Evolutionary conservation across 2,888 invertebrate species (phyloP).

Genomic region (Dryadula phaetusa): DNA sequence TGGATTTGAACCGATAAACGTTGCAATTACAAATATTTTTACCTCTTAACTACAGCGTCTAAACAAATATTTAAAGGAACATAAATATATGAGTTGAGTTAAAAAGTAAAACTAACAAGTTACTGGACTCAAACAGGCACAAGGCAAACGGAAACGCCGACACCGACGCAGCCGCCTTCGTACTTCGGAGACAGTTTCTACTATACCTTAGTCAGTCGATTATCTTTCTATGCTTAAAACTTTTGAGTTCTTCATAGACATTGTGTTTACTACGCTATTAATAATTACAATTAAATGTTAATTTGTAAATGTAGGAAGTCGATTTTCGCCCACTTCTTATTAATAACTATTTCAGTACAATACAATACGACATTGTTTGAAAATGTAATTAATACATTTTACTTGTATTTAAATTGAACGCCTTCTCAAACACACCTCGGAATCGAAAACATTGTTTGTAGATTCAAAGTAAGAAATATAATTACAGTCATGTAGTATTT

Average conservation of each 20-base stretch:
- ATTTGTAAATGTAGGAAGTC: conserved; percentile 13
- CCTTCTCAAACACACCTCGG: background rate
- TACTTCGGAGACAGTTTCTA: conserved; percentile 29
- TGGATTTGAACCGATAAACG: background rate
- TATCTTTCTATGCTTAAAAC: background rate
- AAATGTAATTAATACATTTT: background rate
- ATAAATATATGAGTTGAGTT: conserved; percentile 1
- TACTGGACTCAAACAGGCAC: conserved; percentile 44
- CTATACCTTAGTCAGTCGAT: conserved; percentile 3
- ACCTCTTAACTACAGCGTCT: background rate
- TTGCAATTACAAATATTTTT: background rate
- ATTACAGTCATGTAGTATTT: too few relatives aligned
- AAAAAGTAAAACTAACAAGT: conserved; percentile 36
- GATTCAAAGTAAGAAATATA: background rate
- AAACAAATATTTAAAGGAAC: background rate
- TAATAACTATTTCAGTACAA: too few relatives aligned
- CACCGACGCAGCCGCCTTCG: conserved; percentile 54
- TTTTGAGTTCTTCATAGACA: background rate
- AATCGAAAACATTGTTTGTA: background rate
- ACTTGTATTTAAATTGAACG: background rate
- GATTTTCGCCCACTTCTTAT: conserved; percentile 13
- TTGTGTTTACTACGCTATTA: background rate
- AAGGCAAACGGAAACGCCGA: conserved; percentile 51
- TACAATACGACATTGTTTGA: too few relatives aligned
- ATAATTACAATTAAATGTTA: conserved; percentile 3